Evolutionary conservation across 2,113 vertebrate genomes (phyloP), one percentile per base, ranked within the genome.

Genomic region (Willisornis vidua): DNA sequence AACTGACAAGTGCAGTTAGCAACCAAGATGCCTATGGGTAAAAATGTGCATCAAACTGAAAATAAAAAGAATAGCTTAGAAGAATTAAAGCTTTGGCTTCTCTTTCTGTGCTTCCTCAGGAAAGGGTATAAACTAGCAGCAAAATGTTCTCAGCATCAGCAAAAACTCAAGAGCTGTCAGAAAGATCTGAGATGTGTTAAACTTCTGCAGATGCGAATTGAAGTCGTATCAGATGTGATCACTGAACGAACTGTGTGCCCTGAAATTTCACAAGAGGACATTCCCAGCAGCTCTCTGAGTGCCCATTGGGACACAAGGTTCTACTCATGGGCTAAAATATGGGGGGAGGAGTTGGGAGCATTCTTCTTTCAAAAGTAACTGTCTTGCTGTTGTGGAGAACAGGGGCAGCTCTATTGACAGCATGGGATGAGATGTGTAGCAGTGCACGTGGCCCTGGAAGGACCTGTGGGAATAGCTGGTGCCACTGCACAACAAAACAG

Each of bases 401-500:
- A 45, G 10, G n/a, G 58, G 51, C 49, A 57, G 61, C 46, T 88
- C 24, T 9, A 59, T 37, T 89, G 88, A 65, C 61, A 77, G 70
- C 94, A 93, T 84, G 83, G 90, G 73, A 86, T 37, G 33, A 71
- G 78, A 77, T 86, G 52, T 62, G 6, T 65, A 89, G 29, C n/a
- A 83, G 95, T 54, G 83, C 43, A 92, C 92, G 93, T 52, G 66
- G 76, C 73, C 87, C 80, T 78, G 41, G 77, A 84, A 92, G 86
- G 91, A 91, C 91, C 52, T 67, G 35, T 94, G 95, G 93, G 93
- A 96, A 92, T 91, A 92, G 91, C 80, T 96, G 93, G 86, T 94
- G 84, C 86, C 2, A 0, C 91, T 82, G 41, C 74, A 25, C 45
- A 91, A 95, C 93, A 78, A 92, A 94, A 91, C 65, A 92, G 93